These are phyloP conservation scores for Synergus gifuensis DNA, from an alignment of 2,888 invertebrate species.

Conservation along the genomic window DNA sequence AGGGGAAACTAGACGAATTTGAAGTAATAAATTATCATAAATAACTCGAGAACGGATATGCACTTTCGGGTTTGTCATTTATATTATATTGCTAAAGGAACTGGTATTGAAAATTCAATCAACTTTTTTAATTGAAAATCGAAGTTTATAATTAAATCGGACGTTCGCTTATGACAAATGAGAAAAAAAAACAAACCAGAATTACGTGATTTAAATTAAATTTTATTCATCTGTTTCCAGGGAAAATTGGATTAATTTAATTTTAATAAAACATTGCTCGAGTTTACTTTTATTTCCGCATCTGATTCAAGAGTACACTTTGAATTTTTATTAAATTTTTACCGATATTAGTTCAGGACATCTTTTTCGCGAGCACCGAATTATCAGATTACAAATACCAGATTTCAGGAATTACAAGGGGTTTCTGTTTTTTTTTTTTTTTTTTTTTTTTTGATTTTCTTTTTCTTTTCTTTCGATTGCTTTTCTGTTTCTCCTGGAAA, in stretches of 20 bases:
- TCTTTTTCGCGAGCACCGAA: too few species aligned
- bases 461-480: too few species aligned
- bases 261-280: neutral
- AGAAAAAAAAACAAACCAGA: neutral
- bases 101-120: constrained; percentile 21
- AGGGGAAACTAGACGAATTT: constrained; percentile 16
- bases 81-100: constrained; percentile 20
- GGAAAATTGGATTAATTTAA: neutral
- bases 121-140: constrained; percentile 13
- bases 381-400: too few species aligned
- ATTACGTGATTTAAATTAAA: neutral
- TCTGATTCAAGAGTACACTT: neutral
- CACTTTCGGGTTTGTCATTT: constrained; percentile 22
- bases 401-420: neutral
- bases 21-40: constrained; percentile 42
- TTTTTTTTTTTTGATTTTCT: neutral
- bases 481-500: too few species aligned
- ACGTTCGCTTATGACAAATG: neutral
- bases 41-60: constrained; percentile 25
- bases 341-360: neutral
- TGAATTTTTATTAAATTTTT: constrained; percentile 1
- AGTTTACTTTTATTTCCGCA: neutral
- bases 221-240: neutral
- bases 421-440: neutral
- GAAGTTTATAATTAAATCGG: neutral